A percentile compares a stretch with the other conserved stretches of the same genome.
Conservation (phyloP, 2,113 vertebrate species). For the Gobiocypris rarus region DNA sequence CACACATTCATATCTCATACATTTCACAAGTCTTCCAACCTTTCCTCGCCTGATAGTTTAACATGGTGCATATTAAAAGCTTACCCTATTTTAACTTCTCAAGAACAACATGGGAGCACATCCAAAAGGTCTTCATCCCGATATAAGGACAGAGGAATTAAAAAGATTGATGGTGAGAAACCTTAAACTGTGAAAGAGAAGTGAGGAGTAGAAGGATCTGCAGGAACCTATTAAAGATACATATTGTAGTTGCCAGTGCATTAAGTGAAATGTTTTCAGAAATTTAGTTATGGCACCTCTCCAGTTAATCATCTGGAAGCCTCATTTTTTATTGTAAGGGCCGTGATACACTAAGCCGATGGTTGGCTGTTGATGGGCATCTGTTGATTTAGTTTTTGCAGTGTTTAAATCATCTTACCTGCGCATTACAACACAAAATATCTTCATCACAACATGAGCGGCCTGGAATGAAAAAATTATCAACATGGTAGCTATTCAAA, state of each 20-base stretch:
- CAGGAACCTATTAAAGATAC: background rate
- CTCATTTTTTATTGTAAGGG: background rate
- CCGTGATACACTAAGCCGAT: no score
- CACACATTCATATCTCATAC: background rate
- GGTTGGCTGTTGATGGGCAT: no score
- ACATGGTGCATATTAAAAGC: background rate
- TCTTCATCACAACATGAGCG: no score
- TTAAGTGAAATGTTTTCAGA: background rate
- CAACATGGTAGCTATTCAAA: no score
- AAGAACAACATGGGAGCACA: constrained; percentile 15
- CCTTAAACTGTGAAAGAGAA: background rate
- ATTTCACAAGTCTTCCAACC: background rate
- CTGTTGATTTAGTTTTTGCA: no score
- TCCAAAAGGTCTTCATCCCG: background rate
- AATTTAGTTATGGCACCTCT: background rate
- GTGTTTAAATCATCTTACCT: no score
- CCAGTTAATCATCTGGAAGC: background rate
- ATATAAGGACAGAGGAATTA: background rate
- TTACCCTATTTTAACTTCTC: background rate
- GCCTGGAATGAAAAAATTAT: no score
- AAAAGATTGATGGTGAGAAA: constrained; percentile 11
- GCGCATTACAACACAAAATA: no score
- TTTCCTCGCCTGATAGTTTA: background rate
- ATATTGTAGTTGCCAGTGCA: background rate
- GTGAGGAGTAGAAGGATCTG: background rate